Evolutionary conservation across 2,888 invertebrate genomes (phyloP), one percentile per base, ranked within the genome.

Genomic region (Phaedon cochleariae): DNA sequence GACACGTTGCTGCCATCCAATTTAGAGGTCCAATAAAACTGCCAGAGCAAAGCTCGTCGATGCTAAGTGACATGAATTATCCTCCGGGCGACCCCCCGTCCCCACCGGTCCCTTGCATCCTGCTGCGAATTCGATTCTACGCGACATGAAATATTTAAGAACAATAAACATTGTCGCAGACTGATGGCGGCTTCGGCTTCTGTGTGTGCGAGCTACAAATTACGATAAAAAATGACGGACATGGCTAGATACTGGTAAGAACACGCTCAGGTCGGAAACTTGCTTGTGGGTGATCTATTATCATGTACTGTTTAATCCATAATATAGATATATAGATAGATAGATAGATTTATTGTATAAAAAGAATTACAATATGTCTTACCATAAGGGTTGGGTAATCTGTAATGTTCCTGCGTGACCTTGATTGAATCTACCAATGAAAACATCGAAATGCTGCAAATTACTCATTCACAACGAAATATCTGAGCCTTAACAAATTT

Each of bases 1-100:
- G 79, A 80, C 80, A 79, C 81, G 79, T 80, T 77, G 79, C 78
- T 80, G 80, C 80, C 78, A 80, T 82, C 82, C 83, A 84, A 84
- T 83, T 84, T 83, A 82, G 82, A 81, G 82, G 81, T 80, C 83
- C 84, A 84, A 84, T 84, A 84, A 83, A 84, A 84, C 83, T 83
- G 84, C 83, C 83, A 84, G 79, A 75, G 80, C 79, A 83, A 84
- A 83, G 82, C 83, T 81, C 80, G 83, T 83, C 84, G 84, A 83
- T 83, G 82, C 81, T 83, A 84, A 84, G 84, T 84, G 84, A 84
- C 84, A 82, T 83, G 84, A 84, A 84, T 84, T 84, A 84, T 83
- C 83, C 82, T 72, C 77, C 62, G 57, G 55, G 31, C 45, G 41
- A 15, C 58, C 53, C 55, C 52, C 58, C 55, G 21, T 18, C 6